phyloP scores from a whole-genome alignment of 1,140 invertebrate genomes.

The Drosophila mayri region DNA sequence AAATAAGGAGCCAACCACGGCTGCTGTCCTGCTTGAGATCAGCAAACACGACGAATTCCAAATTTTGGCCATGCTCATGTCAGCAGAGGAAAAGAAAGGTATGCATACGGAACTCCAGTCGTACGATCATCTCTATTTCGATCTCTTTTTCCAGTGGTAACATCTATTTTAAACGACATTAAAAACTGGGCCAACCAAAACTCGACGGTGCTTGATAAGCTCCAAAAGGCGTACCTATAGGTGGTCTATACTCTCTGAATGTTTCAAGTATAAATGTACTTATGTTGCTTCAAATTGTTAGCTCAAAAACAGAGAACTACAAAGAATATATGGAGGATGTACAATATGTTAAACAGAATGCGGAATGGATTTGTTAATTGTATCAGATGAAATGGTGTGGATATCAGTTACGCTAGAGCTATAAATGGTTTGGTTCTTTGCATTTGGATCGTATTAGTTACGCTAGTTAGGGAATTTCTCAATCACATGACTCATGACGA shows the following conservation, averaged over 20 bases:
- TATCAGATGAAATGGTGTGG: background rate
- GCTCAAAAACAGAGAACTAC: slow-evolving; percentile 37
- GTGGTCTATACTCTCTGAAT: slow-evolving; percentile 16
- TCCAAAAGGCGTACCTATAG: slow-evolving; percentile 44
- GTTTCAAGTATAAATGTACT: slow-evolving; percentile 44
- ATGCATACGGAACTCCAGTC: background rate
- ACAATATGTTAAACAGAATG: slow-evolving; percentile 14
- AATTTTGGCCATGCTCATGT: slow-evolving; percentile 77
- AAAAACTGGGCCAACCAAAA: slow-evolving; percentile 54
- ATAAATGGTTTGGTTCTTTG: slow-evolving; percentile 12
- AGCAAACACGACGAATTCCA: slow-evolving; percentile 70
- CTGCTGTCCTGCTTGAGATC: slow-evolving; percentile 63
- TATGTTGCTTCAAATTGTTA: slow-evolving; percentile 57
- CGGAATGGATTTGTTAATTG: slow-evolving; percentile 1
- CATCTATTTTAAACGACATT: slow-evolving; percentile 50
- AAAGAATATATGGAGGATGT: slow-evolving; percentile 33
- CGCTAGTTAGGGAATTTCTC: slow-evolving; percentile 26
- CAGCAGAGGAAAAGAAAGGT: slow-evolving; percentile 71
- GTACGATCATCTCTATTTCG: background rate
- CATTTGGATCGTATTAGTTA: slow-evolving; percentile 17
- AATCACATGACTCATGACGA: slow-evolving; percentile 27
- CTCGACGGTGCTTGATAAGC: slow-evolving; percentile 38
- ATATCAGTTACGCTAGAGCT: slow-evolving; percentile 28
- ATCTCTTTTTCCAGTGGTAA: slow-evolving; percentile 51
- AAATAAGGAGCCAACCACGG: slow-evolving; percentile 67